Base-by-base conservation (phyloP, 2,797 vertebrate species). In the Microctenopoma lineatum region DNA sequence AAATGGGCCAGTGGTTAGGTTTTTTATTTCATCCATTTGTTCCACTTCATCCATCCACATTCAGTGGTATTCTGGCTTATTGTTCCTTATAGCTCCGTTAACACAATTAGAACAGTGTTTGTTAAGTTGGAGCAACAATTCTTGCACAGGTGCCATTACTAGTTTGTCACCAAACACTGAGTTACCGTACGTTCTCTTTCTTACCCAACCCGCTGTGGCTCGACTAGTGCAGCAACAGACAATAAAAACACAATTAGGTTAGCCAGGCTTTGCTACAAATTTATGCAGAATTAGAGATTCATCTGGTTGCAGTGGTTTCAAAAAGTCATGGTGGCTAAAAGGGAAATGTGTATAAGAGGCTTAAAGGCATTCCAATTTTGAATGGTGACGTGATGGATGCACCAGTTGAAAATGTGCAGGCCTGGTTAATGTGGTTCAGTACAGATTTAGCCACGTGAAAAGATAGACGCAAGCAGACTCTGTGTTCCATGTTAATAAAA, bases 291-390 rank as follows among this genome's bases (percentile, higher is more conserved):
- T 75, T 73, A 63, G 42, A 83, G 59, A 69, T 78, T 70, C 61
- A 39, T 62, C 50, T 75, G 78, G 77, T 70, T 70, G 38, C 64
- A 66, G 26, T 29, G 60, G 66, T 63, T 53, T 76, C 34, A 16
- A 63, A 74, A 77, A 81, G 54, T 47, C 54, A 61, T 55, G 78
- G 75, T 66, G 58, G 60, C 74, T 77, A 59, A 81, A 84, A 80
- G 44, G 58, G 69, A 84, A 79, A 80, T 39, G 56, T 79, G 54
- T 70, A 59, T 82, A 85, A 86, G 77, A 86, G 81, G 85, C 85
- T 88, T 88, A 86, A 81, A 86, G 85, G 79, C 86, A 85, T 84
- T 79, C 34, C 57, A 47, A 83, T 87, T 81, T 76, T 88, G 68
- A 87, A 85, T 87, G 84, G 75, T 84, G 70, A 73, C 18, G 75